Base-by-base conservation (phyloP, 2,888 invertebrate genomes). In the Hermaeophaga mercurialis region DNA sequence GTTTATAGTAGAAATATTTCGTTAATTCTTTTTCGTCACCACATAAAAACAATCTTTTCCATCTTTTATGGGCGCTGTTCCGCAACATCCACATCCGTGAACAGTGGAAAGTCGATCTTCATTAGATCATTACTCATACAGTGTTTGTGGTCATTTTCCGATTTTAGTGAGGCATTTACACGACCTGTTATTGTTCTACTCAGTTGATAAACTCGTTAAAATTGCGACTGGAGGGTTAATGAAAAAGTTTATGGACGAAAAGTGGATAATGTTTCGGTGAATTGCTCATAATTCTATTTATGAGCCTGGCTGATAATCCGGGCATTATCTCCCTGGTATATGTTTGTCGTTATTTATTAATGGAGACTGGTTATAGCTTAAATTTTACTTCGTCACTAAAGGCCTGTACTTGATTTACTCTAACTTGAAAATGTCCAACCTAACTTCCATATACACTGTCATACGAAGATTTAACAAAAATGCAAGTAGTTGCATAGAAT, bases 61-160 rank as follows among this genome's bases (percentile, higher is more conserved):
- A 41, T 31, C 41, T 41, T 50, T 43, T 33, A 31, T 24, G 31
- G 33, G 24, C 18, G 34, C 45, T 17, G 45, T 38, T n/a, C 45
- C 12, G 45, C 39, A 50, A 18, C 36, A 56, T 41, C 45, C 33
- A 43, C 31, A 44, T 38, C 39, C 19, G 44, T 38, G 47, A 41
- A 34, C 34, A 57, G 46, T 41, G 53, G 34, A 41, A 43, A 57
- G 57, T 36, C 57, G 48, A 57, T 57, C 47, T 54, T 45, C 53
- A 47, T 54, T 48, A 57, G 19, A 57, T 57, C 57, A 57, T 57
- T 47, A 54, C 44, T 54, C 57, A 54, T 58, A 54, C 33, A 54
- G 33, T 54, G 49, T 54, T 41, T 44, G 15, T 24, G 28, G 53
- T 34, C 9, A 14, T 24, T 36, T 46, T 28, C 34, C 38, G 48